Base-by-base conservation (phyloP, 2,113 vertebrate species). In the Erythrocebus patas region DNA sequence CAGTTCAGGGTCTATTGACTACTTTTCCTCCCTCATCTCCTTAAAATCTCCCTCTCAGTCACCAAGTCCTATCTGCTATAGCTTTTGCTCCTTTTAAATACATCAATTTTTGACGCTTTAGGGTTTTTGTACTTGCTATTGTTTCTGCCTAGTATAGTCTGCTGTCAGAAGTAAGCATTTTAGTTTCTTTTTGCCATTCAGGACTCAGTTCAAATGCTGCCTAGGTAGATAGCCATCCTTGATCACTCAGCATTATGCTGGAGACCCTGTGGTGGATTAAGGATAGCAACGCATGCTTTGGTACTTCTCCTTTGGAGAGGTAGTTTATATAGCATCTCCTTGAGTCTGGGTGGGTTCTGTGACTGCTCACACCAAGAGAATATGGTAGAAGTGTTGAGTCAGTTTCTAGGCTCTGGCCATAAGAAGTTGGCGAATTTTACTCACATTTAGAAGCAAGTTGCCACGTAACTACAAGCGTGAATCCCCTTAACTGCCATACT, bases 101-200 rank as follows among this genome's bases (percentile, higher is more conserved):
- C 4, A 50, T 13, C 75, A 83, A 38, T 84, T 35, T 25, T 38
- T 76, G 35, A 64, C 64, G 75, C 38, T 6, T 55, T 22, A 27
- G 59, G 22, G 17, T 18, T 64, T 84, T 89, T 35, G 5, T 17
- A 20, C 48, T 87, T 88, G 45, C 61, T 87, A 8, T 66, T 61
- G n/a, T 22, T 16, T 92, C 82, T 88, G 80, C 48, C 50, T 48
- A 55, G 17, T 20, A 10, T 70, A 27, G 22, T 38, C 43, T 87
- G 17, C 40, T 93, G 76, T 93, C 30, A 72, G 61, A 89, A 88
- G 32, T 86, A 66, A 73, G 9, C 48, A 86, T 73, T 86, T 75
- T 78, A 83, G n/a, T n/a, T 88, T 76, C 38, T 57, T 95, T 61
- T 82, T 97, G 86, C 85, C 82, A 66, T 82, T 83, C 20, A 72